Conservation (phyloP, 2,888 invertebrate species). For the Ennomos fuscantarius region DNA sequence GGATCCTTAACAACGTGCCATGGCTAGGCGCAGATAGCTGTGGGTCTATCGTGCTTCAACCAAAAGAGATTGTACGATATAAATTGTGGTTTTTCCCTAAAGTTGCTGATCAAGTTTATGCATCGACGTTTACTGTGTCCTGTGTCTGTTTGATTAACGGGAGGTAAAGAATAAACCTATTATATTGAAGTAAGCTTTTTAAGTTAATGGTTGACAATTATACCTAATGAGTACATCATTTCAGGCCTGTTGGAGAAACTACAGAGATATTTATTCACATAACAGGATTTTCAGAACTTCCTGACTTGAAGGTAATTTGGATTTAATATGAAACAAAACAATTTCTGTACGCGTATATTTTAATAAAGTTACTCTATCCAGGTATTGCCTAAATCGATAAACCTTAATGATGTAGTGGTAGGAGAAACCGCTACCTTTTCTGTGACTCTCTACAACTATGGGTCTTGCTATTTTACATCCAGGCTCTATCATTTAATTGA, state of each 20-base stretch:
- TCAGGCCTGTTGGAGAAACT: slow-evolving; percentile 74
- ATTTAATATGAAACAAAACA: too few relatives aligned
- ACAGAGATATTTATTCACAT: slow-evolving; percentile 69
- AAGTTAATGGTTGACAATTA: background rate
- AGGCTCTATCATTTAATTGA: slow-evolving; percentile 62
- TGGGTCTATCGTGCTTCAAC: slow-evolving; percentile 67
- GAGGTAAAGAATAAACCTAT: slow-evolving; percentile 50
- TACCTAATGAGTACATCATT: slow-evolving; percentile 33
- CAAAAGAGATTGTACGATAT: slow-evolving; percentile 70
- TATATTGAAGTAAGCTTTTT: too few relatives aligned
- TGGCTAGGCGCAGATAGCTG: slow-evolving; percentile 75
- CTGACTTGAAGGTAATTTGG: slow-evolving; percentile 66
- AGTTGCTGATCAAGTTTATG: slow-evolving; percentile 63
- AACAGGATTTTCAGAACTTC: slow-evolving; percentile 72
- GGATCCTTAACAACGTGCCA: slow-evolving; percentile 62
- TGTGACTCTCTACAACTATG: slow-evolving; percentile 69
- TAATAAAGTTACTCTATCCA: slow-evolving; percentile 36
- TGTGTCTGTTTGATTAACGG: slow-evolving; percentile 71
- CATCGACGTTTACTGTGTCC: slow-evolving; percentile 70
- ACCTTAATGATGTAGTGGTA: slow-evolving; percentile 71
- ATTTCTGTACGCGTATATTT: background rate
- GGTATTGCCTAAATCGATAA: slow-evolving; percentile 69
- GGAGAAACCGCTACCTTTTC: slow-evolving; percentile 54
- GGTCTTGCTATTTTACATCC: slow-evolving; percentile 72
- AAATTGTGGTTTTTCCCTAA: slow-evolving; percentile 81